phyloP scores from a whole-genome alignment of 2,888 invertebrate species.

The Theretra japonica region DNA sequence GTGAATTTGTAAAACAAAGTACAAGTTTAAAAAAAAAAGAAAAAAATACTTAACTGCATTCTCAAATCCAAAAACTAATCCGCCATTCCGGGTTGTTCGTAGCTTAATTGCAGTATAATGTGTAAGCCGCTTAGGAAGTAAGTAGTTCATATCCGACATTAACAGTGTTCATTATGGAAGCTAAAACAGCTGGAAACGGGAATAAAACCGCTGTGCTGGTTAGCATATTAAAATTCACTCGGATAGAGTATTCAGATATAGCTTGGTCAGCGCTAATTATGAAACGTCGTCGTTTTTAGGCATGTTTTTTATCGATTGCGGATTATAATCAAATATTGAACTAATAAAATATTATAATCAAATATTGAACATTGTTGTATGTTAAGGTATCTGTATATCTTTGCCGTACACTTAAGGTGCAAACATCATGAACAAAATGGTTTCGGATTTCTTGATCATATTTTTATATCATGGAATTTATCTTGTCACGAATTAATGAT shows the following conservation, averaged over 20 bases:
- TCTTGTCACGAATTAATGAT: too few relatives aligned
- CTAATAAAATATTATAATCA: too few relatives aligned
- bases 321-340: too few relatives aligned
- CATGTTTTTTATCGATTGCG: not conserved
- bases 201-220: not conserved
- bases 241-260: not conserved
- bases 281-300: not conserved
- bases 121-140: conserved; percentile 2
- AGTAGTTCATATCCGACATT: conserved; percentile 3
- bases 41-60: not conserved
- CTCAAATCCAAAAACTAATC: not conserved
- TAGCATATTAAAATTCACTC: not conserved
- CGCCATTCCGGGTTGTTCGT: not conserved
- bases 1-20: too few relatives aligned
- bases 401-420: too few relatives aligned
- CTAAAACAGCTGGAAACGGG: conserved; percentile 1
- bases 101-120: conserved; percentile 3
- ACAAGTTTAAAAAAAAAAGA: too few relatives aligned
- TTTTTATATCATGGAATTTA: too few relatives aligned
- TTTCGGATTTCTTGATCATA: too few relatives aligned
- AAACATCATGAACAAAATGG: too few relatives aligned
- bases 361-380: too few relatives aligned
- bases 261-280: not conserved
- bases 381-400: too few relatives aligned
- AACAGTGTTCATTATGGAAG: not conserved